Conservation (phyloP, 2,797 vertebrate species). For the Enteromius thamalakanensis region DNA sequence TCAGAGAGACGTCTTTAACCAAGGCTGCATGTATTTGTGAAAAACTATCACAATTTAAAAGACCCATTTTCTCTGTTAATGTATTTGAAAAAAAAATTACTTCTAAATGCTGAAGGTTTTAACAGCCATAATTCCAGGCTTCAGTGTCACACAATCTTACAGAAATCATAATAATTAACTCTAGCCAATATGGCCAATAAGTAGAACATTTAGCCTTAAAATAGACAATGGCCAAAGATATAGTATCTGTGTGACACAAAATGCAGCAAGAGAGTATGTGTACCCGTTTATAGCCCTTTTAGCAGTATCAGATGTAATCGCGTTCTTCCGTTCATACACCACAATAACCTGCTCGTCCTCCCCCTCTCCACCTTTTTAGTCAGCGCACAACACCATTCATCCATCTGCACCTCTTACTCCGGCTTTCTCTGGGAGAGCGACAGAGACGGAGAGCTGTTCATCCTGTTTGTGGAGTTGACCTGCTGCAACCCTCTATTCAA, state of each 20-base stretch:
- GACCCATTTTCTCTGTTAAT: not conserved
- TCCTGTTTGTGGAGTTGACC: constrained; percentile 70
- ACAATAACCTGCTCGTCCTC: constrained; percentile 6
- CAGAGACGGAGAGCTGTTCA: constrained; percentile 66
- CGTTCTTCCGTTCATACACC: constrained; percentile 21
- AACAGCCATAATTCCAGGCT: not conserved
- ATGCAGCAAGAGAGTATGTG: not conserved
- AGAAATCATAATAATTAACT: not conserved
- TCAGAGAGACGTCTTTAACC: not conserved
- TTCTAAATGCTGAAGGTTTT: not conserved
- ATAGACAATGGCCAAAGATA: not conserved
- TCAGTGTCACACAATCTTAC: not conserved
- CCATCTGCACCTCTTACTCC: constrained; percentile 39
- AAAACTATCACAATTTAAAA: not conserved
- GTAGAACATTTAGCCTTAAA: not conserved
- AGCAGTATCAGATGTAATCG: constrained; percentile 47
- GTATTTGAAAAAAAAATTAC: not conserved
- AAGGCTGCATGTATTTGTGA: not conserved
- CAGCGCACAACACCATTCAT: constrained; percentile 57
- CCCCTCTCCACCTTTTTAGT: constrained; percentile 12
- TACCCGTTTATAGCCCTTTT: constrained; percentile 40
- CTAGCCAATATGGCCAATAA: not conserved
- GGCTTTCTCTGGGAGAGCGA: constrained; percentile 59
- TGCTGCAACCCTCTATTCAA: constrained; percentile 49
- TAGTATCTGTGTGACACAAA: not conserved